Evolutionary conservation across 2,888 invertebrate species (phyloP), one percentile per base, ranked within the genome.

Genomic region (Seladonia tumulorum): DNA sequence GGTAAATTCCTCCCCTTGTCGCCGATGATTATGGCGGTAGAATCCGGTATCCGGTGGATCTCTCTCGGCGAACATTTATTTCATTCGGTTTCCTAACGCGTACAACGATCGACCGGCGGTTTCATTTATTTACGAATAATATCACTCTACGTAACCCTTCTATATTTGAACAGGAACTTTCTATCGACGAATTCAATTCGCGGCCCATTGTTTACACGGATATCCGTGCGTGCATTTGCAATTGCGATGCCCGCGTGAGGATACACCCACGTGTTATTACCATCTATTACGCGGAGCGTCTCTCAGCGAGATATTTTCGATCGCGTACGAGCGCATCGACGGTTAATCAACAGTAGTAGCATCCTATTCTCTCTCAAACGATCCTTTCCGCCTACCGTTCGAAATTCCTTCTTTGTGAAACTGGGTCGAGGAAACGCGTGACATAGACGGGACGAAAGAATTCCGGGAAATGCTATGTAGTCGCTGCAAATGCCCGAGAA

Each of bases 111-210:
- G 60, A 25, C 60, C 29, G 18, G 16, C 25, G 29, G 16, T 39
- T 39, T 29, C 63, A 63, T 81, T 75, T 71, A 75, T 75, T 81
- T 78, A 35, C 25, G 35, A 66, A 82, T 29, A 45, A 68, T 47
- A 47, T 22, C 63, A 29, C 8, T 29, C 8, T 29, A 10, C 57
- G 42, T 29, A 72, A 83, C 42, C 29, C 70, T 49, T 75, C 70
- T 16, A 16, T 70, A n/a, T 63, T 35, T 39, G 14, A 42, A 3
- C 16, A 7, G 35, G n/a, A 22, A 63, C 29, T n/a, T 85, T 72
- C 71, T 57, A 71, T 45, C 39, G 25, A 18, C 5, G 16, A 79
- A 74, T 77, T 35, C 63, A 60, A 85, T 75, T 75, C 74, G n/a
- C 35, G 10, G 35, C 8, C 45, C n/a, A 70, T 77, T 71, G 79